Conservation (phyloP, 2,113 vertebrate species). For the Melanostigma gelatinosum region DNA sequence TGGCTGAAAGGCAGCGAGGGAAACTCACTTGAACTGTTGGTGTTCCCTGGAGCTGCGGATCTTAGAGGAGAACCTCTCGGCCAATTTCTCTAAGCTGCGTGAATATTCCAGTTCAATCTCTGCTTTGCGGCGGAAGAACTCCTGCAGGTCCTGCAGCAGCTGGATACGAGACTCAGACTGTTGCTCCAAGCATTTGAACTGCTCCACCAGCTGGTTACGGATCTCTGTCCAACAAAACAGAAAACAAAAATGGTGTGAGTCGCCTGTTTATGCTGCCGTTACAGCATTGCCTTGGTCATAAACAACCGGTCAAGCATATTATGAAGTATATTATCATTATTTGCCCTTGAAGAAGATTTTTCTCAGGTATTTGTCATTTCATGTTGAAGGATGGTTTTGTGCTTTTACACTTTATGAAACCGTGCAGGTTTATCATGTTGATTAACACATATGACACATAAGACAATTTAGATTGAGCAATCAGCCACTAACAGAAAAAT, state of each 20-base stretch:
- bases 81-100: slow-evolving; percentile 96
- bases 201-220: slow-evolving; percentile 96
- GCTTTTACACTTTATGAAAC: neutral
- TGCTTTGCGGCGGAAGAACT: slow-evolving; percentile 97
- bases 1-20: neutral
- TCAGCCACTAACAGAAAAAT: neutral
- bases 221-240: slow-evolving; percentile 86
- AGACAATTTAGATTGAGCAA: neutral
- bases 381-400: neutral
- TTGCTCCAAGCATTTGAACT: slow-evolving; percentile 99
- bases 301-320: neutral
- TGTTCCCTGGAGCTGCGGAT: slow-evolving; percentile 96
- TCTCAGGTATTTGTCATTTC: neutral
- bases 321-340: neutral
- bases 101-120: slow-evolving; percentile 98
- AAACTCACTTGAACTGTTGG: slow-evolving; percentile 95
- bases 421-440: neutral
- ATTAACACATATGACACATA: neutral
- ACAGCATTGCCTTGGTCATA: slow-evolving; percentile 3
- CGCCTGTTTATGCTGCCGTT: slow-evolving; percentile 3
- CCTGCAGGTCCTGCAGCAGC: slow-evolving; percentile 98
- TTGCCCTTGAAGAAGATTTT: neutral
- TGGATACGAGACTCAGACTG: slow-evolving; percentile 97
- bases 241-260: slow-evolving; percentile 37
- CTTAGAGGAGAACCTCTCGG: slow-evolving; percentile 97